These are phyloP conservation scores for Macrobrachium nipponense DNA, from an alignment of 1,140 invertebrate genomes.

Conservation along the genomic window DNA sequence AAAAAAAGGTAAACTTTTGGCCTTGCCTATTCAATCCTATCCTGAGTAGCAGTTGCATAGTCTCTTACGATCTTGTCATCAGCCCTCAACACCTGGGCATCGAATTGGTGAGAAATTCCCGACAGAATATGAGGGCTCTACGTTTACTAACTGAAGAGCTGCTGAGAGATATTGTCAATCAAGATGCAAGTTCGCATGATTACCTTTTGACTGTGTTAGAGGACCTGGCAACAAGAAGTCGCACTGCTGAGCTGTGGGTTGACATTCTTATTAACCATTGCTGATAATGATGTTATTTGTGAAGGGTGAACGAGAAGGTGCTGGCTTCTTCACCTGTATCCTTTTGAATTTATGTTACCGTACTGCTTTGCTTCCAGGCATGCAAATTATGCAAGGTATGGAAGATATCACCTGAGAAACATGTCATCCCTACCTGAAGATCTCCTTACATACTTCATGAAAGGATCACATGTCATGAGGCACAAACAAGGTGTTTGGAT, in stretches of 20 bases:
- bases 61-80: too few relatives aligned
- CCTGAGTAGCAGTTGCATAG: too few relatives aligned
- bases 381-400: conserved; percentile 5
- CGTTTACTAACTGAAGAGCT: conserved; percentile 1
- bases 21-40: too few relatives aligned
- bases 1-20: too few relatives aligned
- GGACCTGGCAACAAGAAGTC: background rate
- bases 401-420: background rate
- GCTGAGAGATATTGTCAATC: conserved; percentile 15
- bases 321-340: background rate
- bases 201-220: conserved; percentile 25
- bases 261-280: background rate
- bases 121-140: background rate
- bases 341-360: background rate
- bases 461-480: conserved; percentile 28
- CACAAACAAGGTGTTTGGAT: conserved; percentile 24
- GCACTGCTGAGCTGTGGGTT: background rate
- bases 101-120: too few relatives aligned
- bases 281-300: conserved; percentile 6
- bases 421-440: background rate
- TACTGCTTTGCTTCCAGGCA: background rate
- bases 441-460: conserved; percentile 28
- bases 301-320: background rate
- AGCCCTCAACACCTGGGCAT: too few relatives aligned
- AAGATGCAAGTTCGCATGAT: conserved; percentile 23